Evolutionary conservation across 1,140 invertebrate species (phyloP).

Genomic region (Theocolax elegans): DNA sequence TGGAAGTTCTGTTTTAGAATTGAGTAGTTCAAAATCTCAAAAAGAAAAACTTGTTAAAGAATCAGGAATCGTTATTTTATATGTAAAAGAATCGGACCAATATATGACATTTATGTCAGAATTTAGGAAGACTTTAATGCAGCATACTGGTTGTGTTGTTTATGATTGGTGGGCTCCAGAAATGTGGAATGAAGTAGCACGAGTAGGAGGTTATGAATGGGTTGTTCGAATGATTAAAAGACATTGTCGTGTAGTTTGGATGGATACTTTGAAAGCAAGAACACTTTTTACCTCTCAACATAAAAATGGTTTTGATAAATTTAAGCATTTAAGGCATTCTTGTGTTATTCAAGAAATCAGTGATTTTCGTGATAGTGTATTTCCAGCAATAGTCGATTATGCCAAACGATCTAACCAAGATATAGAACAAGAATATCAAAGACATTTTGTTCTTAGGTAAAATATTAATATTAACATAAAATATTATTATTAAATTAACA

Average conservation of each 20-base stretch:
- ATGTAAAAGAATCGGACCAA: slow-evolving; percentile 47
- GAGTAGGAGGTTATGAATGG: slow-evolving; percentile 52
- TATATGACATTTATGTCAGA: slow-evolving; percentile 54
- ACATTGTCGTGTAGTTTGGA: slow-evolving; percentile 50
- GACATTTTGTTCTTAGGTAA: slow-evolving; percentile 48
- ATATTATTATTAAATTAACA: too few relatives aligned
- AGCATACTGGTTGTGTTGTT: slow-evolving; percentile 47
- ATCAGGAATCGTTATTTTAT: slow-evolving; percentile 51
- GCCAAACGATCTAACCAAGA: slow-evolving; percentile 45
- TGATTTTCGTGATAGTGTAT: slow-evolving; percentile 53
- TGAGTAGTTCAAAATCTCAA: slow-evolving; percentile 4
- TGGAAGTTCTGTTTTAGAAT: slow-evolving; percentile 14
- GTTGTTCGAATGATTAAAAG: slow-evolving; percentile 48
- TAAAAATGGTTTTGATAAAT: slow-evolving; percentile 37
- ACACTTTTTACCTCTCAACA: slow-evolving; percentile 32
- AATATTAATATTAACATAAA: neutral
- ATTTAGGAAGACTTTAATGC: slow-evolving; percentile 48
- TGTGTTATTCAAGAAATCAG: slow-evolving; percentile 39
- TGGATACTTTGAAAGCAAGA: slow-evolving; percentile 50
- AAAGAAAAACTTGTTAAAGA: slow-evolving; percentile 27
- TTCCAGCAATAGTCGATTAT: slow-evolving; percentile 46
- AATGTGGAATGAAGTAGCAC: slow-evolving; percentile 54
- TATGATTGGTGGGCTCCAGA: slow-evolving; percentile 53
- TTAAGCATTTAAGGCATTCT: slow-evolving; percentile 20
- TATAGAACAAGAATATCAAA: slow-evolving; percentile 42